Conservation (phyloP, 2,888 invertebrate genomes). For the Endotricha flammealis region DNA sequence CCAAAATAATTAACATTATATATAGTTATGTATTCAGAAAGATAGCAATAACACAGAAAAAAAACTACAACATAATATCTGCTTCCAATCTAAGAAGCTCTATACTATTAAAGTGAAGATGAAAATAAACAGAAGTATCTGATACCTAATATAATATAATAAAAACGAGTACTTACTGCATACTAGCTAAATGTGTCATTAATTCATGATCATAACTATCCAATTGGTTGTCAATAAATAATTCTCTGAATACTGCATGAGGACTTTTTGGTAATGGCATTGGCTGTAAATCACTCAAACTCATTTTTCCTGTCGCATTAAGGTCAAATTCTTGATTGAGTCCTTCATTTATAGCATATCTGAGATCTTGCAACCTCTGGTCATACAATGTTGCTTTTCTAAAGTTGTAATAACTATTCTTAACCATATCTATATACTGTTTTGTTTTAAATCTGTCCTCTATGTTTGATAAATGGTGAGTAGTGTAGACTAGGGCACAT, state of each 20-base stretch:
- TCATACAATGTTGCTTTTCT: conserved; percentile 66
- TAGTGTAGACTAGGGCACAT: conserved; percentile 63
- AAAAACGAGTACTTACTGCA: conserved; percentile 51
- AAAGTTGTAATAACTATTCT: conserved; percentile 72
- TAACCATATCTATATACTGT: conserved; percentile 55
- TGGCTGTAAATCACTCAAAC: conserved; percentile 20
- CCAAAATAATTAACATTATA: no score
- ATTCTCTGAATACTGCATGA: conserved; percentile 64
- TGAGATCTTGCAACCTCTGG: conserved; percentile 62
- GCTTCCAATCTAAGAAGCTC: no score
- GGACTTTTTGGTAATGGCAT: conserved; percentile 48
- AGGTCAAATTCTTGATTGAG: conserved; percentile 61
- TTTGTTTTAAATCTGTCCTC: conserved; percentile 56
- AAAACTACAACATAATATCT: no score
- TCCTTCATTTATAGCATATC: conserved; percentile 70
- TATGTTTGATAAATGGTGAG: conserved; percentile 45
- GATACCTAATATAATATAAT: conserved; percentile 1
- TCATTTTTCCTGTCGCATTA: conserved; percentile 19
- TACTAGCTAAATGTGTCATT: conserved; percentile 52
- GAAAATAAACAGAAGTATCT: no score
- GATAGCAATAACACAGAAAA: no score
- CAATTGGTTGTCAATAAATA: conserved; percentile 61
- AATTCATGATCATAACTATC: conserved; percentile 65
- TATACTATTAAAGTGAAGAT: no score
- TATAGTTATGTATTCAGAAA: no score